Evolutionary conservation across 2,888 invertebrate species (phyloP), one percentile per base, ranked within the genome.

Genomic region (Chamaedrilus cognettii): DNA sequence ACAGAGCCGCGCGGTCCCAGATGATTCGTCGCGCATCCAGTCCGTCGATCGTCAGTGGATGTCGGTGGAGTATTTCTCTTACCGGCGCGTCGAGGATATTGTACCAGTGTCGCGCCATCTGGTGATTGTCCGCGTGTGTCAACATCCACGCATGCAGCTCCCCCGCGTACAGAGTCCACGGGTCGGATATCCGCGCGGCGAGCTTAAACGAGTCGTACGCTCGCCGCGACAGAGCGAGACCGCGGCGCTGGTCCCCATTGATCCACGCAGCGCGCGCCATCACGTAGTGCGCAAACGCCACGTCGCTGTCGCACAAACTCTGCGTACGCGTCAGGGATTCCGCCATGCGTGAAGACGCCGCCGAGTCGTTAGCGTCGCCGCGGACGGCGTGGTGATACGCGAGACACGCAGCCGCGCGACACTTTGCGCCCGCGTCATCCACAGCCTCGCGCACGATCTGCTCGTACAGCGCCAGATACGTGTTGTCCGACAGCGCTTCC

Each of bases 51-150:
- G 69, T 55, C 52, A 57, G 23, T 11, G 72, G 70, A 56, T 72
- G 72, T 3, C 26, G 28, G 34, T 70, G 69, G n/a, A 71, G 52
- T 19, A 55, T 28, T 32, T 72, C 70, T 5, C 34, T 31, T 5
- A 63, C 61, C 11, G 67, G 51, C 19, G 69, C 63, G 64, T 73
- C 73, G 7, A 70, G 63, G 30, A 73, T 30, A 60, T 73, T 73
- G 69, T 67, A 73, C 65, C 61, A 65, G 57, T 73, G 69, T 3
- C 71, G 56, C 11, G 73, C 72, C 57, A 60, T 70, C 64, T 72
- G 73, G 61, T 63, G 67, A 33, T 62, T 56, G 28, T 60, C 69
- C 23, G 32, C 57, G 15, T 60, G 32, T n/a, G 62, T 65, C 65
- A 73, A 49, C 60, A 72, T 65, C 42, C 57, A 26, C 23, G 64